Evolutionary conservation across 2,113 vertebrate species (phyloP).

Genomic region (Alectura lathami): DNA sequence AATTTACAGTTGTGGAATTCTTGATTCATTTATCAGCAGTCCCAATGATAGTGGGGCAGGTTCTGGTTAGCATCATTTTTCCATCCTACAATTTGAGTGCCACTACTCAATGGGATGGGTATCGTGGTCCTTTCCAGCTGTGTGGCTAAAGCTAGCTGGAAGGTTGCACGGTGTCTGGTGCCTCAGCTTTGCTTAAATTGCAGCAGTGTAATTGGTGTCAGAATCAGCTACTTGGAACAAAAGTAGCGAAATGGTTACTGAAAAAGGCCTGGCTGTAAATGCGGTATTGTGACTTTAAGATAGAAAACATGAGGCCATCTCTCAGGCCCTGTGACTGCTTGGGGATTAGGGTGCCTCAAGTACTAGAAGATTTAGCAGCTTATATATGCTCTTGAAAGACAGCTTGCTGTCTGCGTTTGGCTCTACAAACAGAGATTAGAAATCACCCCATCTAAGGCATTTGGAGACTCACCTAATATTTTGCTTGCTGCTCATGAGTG

Average conservation of each 20-base stretch:
- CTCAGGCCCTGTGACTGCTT: conserved; percentile 1
- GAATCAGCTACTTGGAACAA: not conserved
- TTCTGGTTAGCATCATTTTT: not conserved
- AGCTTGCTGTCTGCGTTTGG: conserved; percentile 16
- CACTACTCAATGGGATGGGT: accelerated
- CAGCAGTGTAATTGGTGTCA: not conserved
- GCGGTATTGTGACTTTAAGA: not conserved
- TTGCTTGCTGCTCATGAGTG: not conserved
- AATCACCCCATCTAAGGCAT: not conserved
- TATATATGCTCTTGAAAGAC: conserved; percentile 8
- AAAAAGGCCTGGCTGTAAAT: not conserved
- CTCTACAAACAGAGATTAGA: not conserved
- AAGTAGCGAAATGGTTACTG: not conserved
- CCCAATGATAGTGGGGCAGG: no score
- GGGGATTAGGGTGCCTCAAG: conserved; percentile 44
- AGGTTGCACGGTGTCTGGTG: not conserved
- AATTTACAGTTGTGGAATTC: not conserved
- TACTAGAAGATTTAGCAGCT: conserved; percentile 46
- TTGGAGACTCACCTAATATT: not conserved
- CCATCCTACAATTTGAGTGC: not conserved
- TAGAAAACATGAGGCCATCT: not conserved
- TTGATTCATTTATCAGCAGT: not conserved
- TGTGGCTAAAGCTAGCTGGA: not conserved
- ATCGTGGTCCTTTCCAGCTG: not conserved
- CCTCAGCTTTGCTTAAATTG: not conserved